Evolutionary conservation across 2,113 vertebrate genomes (phyloP), one percentile per base, ranked within the genome.

Genomic region (Aramus guarauna): DNA sequence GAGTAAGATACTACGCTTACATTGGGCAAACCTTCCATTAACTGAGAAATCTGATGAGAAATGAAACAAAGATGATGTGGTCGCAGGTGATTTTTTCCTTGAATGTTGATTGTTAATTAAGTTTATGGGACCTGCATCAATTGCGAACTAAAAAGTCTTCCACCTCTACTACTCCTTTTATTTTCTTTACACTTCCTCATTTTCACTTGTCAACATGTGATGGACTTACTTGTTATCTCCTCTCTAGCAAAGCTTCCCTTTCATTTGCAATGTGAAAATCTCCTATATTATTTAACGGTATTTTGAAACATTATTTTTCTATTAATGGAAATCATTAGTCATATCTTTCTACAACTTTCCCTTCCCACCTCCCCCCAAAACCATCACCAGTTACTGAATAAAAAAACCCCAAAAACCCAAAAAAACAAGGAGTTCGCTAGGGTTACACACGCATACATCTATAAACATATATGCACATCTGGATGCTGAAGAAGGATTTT

Each of bases 201-300:
- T 98, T 98, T 97, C 96, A 98, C 96, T 94, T 98, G 94, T 97
- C 97, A 98, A n/a, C 58, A 27, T 74, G 55, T 94, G 95, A 97
- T 95, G 93, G 96, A 95, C 94, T 96, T 95, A 91, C 58, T 96
- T 87, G 95, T 94, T 97, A 94, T 68, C 92, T 85, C 66, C 84
- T 90, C 55, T 90, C 47, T 24, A 92, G 78, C 41, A 85, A 94
- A 90, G 88, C 81, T 82, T 92, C 59, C 75, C 52, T 95, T 92
- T 97, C 93, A 96, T 94, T 96, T 94, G 78, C 88, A 96, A 95
- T 39, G 77, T 96, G 96, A 96, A 97, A 96, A 95, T 90, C 53
- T 92, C 85, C 88, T 74, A 76, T 75, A 55, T 86, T 86, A 94
- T 59, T 92, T 94, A 92, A 96, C 18, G 4, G 72, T 53, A 90